These are phyloP conservation scores for Troides aeacus DNA, from an alignment of 2,888 invertebrate genomes.

Conservation along the genomic window DNA sequence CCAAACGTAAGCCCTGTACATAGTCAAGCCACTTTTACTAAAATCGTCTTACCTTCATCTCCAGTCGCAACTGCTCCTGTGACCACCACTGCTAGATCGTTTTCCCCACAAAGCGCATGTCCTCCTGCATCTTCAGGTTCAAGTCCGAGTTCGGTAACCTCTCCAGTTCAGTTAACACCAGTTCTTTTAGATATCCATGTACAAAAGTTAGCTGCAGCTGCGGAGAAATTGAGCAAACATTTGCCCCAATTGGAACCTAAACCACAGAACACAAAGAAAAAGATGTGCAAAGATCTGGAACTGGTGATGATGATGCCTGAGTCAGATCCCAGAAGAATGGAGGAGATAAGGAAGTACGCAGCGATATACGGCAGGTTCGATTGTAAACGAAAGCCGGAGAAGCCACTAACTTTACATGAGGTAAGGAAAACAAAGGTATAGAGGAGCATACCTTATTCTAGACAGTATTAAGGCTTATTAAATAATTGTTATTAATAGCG, in stretches of 20 bases:
- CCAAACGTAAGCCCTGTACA: conserved; percentile 70
- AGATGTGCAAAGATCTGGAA: conserved; percentile 94
- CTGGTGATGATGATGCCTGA: conserved; percentile 95
- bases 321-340: conserved; percentile 92
- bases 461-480: too few species aligned
- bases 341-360: conserved; percentile 96
- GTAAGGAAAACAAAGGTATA: conserved; percentile 57
- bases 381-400: conserved; percentile 97
- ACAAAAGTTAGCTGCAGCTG: conserved; percentile 89
- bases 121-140: conserved; percentile 78
- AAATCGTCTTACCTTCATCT: conserved; percentile 73
- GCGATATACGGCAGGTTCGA: conserved; percentile 99
- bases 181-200: conserved; percentile 91
- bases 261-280: conserved; percentile 94
- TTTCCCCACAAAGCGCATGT: conserved; percentile 71
- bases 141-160: conserved; percentile 79
- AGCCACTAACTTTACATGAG: conserved; percentile 97
- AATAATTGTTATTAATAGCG: too few species aligned
- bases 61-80: conserved; percentile 70
- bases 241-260: conserved; percentile 93
- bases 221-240: conserved; percentile 89
- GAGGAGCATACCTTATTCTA: too few species aligned
- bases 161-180: conserved; percentile 86
- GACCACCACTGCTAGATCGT: conserved; percentile 62
- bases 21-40: conserved; percentile 61